Conservation (phyloP, 2,797 vertebrate genomes). For the Myiotriccus ornatus region DNA sequence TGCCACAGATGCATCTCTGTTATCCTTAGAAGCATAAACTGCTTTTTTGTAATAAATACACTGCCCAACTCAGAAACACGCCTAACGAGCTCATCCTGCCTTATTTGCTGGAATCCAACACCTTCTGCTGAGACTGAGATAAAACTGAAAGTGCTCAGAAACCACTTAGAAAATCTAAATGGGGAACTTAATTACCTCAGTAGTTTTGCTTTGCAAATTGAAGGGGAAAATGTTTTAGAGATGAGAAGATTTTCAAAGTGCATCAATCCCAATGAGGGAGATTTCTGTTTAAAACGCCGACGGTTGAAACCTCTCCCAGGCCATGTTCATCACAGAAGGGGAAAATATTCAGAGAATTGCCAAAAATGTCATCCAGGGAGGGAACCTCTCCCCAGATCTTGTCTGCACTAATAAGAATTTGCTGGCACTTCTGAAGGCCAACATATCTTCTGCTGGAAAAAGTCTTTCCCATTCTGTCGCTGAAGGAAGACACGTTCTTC, state of each 20-base stretch:
- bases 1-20: conserved; percentile 16
- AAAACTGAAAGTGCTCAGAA: background rate
- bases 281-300: background rate
- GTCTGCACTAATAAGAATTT: conserved; percentile 37
- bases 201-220: conserved; percentile 24
- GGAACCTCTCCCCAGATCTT: background rate
- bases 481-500: background rate
- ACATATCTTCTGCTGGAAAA: background rate
- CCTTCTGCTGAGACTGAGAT: conserved; percentile 17
- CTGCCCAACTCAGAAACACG: background rate
- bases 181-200: conserved; percentile 3
- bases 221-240: background rate
- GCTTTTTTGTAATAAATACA: background rate
- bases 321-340: background rate
- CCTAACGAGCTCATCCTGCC: background rate
- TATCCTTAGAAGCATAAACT: background rate
- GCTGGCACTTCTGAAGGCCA: conserved; percentile 9
- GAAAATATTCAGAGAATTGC: conserved; percentile 29
- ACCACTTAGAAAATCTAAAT: background rate
- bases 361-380: conserved; percentile 30
- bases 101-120: background rate
- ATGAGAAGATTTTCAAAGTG: background rate
- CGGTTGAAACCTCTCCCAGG: background rate
- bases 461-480: background rate
- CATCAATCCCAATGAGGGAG: background rate